Evolutionary conservation across 2,113 vertebrate species (phyloP).

Genomic region (Coracopsis vasa): DNA sequence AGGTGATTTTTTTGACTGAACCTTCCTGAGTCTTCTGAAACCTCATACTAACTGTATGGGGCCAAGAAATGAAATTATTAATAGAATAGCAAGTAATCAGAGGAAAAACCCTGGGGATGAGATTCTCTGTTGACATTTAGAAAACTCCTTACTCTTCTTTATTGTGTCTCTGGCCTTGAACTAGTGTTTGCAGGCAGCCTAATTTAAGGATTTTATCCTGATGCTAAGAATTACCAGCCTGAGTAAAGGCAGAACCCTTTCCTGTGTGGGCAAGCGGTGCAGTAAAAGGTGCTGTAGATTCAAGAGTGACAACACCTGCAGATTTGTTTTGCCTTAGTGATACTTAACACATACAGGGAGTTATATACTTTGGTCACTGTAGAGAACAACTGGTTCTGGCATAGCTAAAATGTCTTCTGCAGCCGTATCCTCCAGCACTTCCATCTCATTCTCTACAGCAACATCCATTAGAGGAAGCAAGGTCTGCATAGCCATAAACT

Average conservation of each 20-base stretch:
- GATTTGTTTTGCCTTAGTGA: background rate
- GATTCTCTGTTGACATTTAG: background rate
- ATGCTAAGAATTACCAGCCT: background rate
- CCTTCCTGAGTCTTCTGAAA: background rate
- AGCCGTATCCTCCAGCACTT: background rate
- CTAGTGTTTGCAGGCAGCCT: background rate
- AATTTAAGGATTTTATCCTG: background rate
- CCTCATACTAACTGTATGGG: background rate
- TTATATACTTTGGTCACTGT: background rate
- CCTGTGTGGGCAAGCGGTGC: background rate
- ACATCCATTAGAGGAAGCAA: background rate
- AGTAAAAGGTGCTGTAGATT: background rate
- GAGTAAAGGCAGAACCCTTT: background rate
- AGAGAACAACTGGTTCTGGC: background rate
- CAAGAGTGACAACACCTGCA: background rate
- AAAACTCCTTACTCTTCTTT: background rate
- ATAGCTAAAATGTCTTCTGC: background rate
- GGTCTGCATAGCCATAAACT: background rate
- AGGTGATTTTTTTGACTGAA: background rate
- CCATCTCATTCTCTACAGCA: background rate
- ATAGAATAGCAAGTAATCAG: background rate
- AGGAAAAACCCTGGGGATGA: background rate
- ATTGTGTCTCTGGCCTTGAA: background rate
- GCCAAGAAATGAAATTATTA: background rate
- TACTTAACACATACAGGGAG: background rate